Base-by-base conservation (phyloP, 2,888 invertebrate genomes). In the Drosophila falleni region DNA sequence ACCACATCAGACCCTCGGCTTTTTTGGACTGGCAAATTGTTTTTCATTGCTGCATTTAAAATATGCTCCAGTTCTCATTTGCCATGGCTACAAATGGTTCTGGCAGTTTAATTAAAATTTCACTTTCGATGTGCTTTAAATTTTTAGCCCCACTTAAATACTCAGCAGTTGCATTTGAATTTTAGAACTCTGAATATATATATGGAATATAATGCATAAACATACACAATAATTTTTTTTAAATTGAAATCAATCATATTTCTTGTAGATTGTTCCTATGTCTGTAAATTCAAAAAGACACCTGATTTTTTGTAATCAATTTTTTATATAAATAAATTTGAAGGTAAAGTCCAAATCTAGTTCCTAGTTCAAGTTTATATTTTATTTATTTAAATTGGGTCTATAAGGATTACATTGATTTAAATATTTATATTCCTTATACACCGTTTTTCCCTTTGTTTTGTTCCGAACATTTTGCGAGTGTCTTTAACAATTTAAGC, bases 41-140 rank as follows among this genome's bases (percentile, higher is more conserved):
- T 85, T 89, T 87, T 79, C 89, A 87, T 85, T 87, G 88, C 85
- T 85, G 89, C 85, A 85, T 87, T 85, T 76, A 76, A 85, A 89
- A 88, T 86, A 86, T 89, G 89, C 75, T 89, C 74, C 75, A 75
- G 69, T 80, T 81, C 63, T 60, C 80, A 80, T 77, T 75, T 67
- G 60, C 68, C 72, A 72, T 80, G 65, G 63, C 75, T 62, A 65
- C 78, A 78, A 78, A 78, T 78, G 78, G 55, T 50, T 47, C 53
- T 62, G 55, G 67, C 75, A 82, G 76, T 84, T 87, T 87, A 82
- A 87, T 82, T 87, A 87, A 84, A 85, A 80, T 78, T 80, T 71
- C 74, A 72, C 78, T 67, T 71, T 63, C 46, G 53, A 44, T 58
- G 47, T 58, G 60, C 77, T 50, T 61, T 62, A 53, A 39, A 44